A percentile compares a stretch with the other conserved stretches of the same genome.
These are phyloP conservation scores for Aeoliscus strigatus DNA, from an alignment of 2,797 vertebrate species.

Conservation along the genomic window DNA sequence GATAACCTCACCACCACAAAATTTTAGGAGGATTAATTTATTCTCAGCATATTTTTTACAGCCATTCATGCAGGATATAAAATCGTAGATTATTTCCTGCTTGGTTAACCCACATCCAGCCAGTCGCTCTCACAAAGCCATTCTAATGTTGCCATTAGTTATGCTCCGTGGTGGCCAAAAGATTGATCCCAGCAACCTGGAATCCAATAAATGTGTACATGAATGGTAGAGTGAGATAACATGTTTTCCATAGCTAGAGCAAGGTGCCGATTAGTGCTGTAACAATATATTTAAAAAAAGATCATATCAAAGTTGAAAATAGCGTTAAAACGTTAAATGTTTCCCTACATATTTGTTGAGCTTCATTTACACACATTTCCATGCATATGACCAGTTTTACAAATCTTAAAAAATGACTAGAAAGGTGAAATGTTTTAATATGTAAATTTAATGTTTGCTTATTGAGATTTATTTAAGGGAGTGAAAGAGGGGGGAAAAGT, in stretches of 20 bases:
- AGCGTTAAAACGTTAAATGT: slow-evolving; percentile 38
- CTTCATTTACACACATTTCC: slow-evolving; percentile 15
- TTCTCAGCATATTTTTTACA: slow-evolving; percentile 77
- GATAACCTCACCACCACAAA: slow-evolving; percentile 64
- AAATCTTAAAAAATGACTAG: not conserved
- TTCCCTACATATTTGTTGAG: slow-evolving; percentile 16
- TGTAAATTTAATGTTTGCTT: too few relatives aligned
- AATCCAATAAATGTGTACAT: slow-evolving; percentile 78
- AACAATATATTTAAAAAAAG: slow-evolving; percentile 61
- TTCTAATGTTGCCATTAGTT: slow-evolving; percentile 83
- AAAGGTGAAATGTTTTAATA: too few relatives aligned
- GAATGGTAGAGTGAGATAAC: slow-evolving; percentile 78
- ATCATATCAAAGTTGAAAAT: slow-evolving; percentile 54
- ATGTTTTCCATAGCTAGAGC: slow-evolving; percentile 58
- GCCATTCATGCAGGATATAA: slow-evolving; percentile 79
- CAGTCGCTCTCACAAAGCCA: slow-evolving; percentile 78
- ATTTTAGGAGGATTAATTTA: slow-evolving; percentile 74
- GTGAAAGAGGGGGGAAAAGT: not conserved
- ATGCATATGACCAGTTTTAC: not conserved
- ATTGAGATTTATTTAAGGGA: too few relatives aligned
- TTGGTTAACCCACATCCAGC: slow-evolving; percentile 81
- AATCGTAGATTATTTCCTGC: slow-evolving; percentile 83
- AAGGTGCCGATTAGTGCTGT: slow-evolving; percentile 53
- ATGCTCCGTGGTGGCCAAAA: slow-evolving; percentile 82
- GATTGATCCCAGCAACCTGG: slow-evolving; percentile 75